Percentiles rank a stretch among this genome's conserved stretches.
Conservation (phyloP, 2,888 invertebrate genomes). For the Tetropium fuscum region DNA sequence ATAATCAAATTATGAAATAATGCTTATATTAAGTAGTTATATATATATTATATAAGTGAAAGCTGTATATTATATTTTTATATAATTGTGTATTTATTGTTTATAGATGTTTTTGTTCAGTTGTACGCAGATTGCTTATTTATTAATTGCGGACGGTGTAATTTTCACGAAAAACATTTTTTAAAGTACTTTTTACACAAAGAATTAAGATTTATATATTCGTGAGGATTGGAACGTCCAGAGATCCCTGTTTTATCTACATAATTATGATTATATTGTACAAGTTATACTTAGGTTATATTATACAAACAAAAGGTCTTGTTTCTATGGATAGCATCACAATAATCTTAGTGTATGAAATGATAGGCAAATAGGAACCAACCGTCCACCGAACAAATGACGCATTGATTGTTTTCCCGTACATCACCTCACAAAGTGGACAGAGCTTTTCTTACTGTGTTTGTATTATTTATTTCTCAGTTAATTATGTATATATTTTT, state of each 20-base stretch:
- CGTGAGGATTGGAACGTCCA: too few relatives aligned
- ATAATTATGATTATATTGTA: constrained; percentile 16
- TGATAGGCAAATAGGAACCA: constrained; percentile 41
- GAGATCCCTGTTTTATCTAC: too few relatives aligned
- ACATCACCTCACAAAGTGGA: constrained; percentile 32
- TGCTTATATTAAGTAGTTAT: constrained; percentile 57
- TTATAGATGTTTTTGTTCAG: constrained; percentile 54
- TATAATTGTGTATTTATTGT: constrained; percentile 61
- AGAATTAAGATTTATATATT: too few relatives aligned
- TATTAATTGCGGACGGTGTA: constrained; percentile 19
- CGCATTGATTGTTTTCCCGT: constrained; percentile 25
- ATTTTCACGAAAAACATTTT: too few relatives aligned
- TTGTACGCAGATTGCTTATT: constrained; percentile 49
- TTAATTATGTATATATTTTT: constrained; percentile 59
- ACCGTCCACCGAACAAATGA: constrained; percentile 40
- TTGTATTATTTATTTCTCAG: constrained; percentile 29
- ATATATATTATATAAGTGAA: constrained; percentile 47
- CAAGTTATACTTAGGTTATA: constrained; percentile 18
- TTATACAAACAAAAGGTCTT: constrained; percentile 19
- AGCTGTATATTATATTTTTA: constrained; percentile 63
- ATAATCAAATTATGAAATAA: constrained; percentile 46
- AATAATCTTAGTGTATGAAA: constrained; percentile 35
- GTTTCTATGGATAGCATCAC: constrained; percentile 44
- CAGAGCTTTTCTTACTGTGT: constrained; percentile 34
- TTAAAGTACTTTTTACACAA: too few relatives aligned